Base-by-base conservation (phyloP, 2,113 vertebrate species). In the Cavia aperea region DNA sequence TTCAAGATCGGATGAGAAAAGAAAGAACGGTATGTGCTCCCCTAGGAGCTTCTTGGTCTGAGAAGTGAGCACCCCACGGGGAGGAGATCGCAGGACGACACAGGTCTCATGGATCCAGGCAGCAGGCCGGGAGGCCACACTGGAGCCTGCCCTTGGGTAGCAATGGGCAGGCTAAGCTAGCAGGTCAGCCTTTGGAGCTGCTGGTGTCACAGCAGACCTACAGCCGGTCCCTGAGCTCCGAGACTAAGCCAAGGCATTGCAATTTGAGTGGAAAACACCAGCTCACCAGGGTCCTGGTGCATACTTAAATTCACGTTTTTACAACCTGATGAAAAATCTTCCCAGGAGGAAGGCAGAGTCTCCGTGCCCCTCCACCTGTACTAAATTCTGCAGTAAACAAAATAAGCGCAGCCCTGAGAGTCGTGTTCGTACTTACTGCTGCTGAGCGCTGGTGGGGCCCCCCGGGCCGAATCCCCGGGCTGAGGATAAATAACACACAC, bases 401-500 rank as follows among this genome's bases (percentile, higher is more conserved):
- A 96, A 36, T 24, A n/a, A 66, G 78, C 10, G 1, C 60, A 4
- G 78, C 24, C 18, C 66, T n/a, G 83, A 49, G 78, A 65, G 75
- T 10, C 15, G 0, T 7, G 33, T 7, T 58, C 13, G 7, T 85
- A 49, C 94, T 92, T 86, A 90, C 56, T 33, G 19, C 1, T 2
- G 3, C 43, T 15, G 81, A 23, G 92, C 39, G 15, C 88, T 84
- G 79, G 63, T 14, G 62, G 92, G 96, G 88, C 90, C 0, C 0
- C 88, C 93, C 95, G 84, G 88, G 43, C 95, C 49, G 26, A 89
- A 92, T 96, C 94, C 93, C 78, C 89, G 90, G 96, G 70, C 70
- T 26, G 43, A 84, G 79, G 63, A 95, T 60, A 95, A 96, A 96
- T 95, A 91, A 94, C 51, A 95, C 60, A 43, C 85, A 5, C 54